Base-by-base conservation (phyloP, 1,140 invertebrate species). In the Sinella curviseta region DNA sequence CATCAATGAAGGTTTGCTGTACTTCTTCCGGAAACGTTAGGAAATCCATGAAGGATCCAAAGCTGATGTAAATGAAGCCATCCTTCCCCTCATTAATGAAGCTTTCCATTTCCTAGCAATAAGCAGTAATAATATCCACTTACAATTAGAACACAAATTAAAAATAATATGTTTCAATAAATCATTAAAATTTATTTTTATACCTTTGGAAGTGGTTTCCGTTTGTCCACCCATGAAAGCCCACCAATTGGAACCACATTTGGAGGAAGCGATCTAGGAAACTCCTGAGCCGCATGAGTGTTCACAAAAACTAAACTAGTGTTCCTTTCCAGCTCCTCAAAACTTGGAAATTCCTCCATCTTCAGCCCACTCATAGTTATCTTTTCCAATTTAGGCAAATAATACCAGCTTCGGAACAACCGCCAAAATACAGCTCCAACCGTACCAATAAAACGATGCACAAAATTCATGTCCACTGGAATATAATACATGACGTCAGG, bases 181-280 rank as follows among this genome's bases (percentile, higher is more conserved):
- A n/a, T n/a, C n/a, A n/a, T n/a, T n/a, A n/a, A n/a, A n/a, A n/a
- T n/a, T n/a, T n/a, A n/a, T n/a, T n/a, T n/a, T n/a, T n/a, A n/a
- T n/a, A n/a, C n/a, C n/a, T n/a, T n/a, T n/a, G 74, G 35, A n/a
- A 75, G 74, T 12, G 74, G 36, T 48, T 75, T 36, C 14, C 17
- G 17, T 8, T 36, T 75, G 1, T 75, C n/a, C 34, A 75, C 2
- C 24, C 24, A 4, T 8, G 39, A 20, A 2, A 75, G 4, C 39
- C 74, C 74, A 3, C 34, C 34, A 20, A 75, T 48, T 16, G 34
- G 36, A 36, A 75, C 26, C 16, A 92, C 86, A 80, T 90, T 91
- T 36, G 89, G 88, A 0, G 89, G 80, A 48, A 87, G 57, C 1
- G 80, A 65, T 20, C 78, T 34, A 17, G 77, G 76, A 70, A 39